Evolutionary conservation across 2,797 vertebrate genomes (phyloP).

Genomic region (Danio jaintianensis): DNA sequence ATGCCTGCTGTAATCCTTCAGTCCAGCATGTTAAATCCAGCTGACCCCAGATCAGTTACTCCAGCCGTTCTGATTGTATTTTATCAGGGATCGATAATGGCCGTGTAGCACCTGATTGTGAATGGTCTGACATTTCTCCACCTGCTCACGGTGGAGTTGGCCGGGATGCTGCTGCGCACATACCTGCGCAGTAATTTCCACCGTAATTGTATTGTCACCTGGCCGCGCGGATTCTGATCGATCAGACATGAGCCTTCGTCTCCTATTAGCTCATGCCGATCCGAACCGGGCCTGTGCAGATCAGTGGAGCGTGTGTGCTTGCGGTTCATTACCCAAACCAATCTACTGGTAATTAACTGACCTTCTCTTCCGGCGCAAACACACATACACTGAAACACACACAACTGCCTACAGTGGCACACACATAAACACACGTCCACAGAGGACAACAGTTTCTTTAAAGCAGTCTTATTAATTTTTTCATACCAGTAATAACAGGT

Average conservation of each 20-base stretch:
- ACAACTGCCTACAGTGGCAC: slow-evolving; percentile 53
- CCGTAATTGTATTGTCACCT: slow-evolving; percentile 71
- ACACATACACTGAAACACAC: neutral
- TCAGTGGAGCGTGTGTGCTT: slow-evolving; percentile 42
- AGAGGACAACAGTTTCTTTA: slow-evolving; percentile 17
- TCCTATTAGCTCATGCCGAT: slow-evolving; percentile 72
- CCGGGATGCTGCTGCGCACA: slow-evolving; percentile 42
- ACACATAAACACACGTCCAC: slow-evolving; percentile 3
- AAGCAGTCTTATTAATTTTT: neutral
- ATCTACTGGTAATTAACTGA: slow-evolving; percentile 81
- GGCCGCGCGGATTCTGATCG: slow-evolving; percentile 60
- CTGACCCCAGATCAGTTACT: neutral
- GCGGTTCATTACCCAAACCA: slow-evolving; percentile 83
- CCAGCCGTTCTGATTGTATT: neutral
- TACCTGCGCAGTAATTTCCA: slow-evolving; percentile 60
- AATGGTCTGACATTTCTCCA: neutral
- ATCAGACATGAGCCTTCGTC: slow-evolving; percentile 69
- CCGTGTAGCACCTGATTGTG: neutral
- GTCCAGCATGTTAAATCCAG: slow-evolving; percentile 17
- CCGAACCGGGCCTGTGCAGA: slow-evolving; percentile 64
- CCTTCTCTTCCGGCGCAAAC: slow-evolving; percentile 52
- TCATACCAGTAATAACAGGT: too few relatives aligned
- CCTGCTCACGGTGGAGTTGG: neutral
- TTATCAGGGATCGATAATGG: slow-evolving; percentile 21
- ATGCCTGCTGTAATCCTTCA: slow-evolving; percentile 7